These are phyloP conservation scores for Butorides virescens DNA, from an alignment of 2,113 vertebrate genomes.

Conservation along the genomic window DNA sequence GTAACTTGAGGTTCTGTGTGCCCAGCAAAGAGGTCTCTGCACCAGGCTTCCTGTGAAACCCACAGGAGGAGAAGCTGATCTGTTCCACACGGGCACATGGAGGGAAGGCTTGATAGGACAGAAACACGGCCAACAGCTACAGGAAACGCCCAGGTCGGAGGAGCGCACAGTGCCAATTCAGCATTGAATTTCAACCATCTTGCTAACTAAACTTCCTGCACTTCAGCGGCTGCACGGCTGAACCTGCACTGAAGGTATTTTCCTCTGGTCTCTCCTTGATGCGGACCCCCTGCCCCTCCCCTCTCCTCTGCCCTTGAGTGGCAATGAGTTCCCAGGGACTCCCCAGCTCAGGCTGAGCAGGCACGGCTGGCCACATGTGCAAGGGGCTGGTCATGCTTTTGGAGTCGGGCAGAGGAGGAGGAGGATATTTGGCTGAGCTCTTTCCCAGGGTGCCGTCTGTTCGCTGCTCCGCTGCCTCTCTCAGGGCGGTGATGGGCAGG, in stretches of 20 bases:
- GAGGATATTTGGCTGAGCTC: not conserved
- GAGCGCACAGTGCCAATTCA: not conserved
- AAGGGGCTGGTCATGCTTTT: not conserved
- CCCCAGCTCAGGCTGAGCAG: not conserved
- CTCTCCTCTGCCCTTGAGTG: fast-evolving
- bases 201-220: not conserved
- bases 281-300: not conserved
- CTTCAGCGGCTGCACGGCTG: not conserved
- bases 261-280: not conserved
- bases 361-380: fast-evolving
- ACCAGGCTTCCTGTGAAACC: not conserved
- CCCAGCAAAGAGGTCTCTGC: not conserved
- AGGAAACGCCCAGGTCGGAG: not conserved
- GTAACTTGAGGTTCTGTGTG: not conserved
- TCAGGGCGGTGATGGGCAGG: not conserved
- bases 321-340: not conserved
- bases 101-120: not conserved
- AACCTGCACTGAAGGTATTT: not conserved
- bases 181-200: not conserved
- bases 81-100: not conserved
- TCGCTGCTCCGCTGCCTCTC: not conserved
- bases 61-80: not conserved
- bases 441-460: fast-evolving
- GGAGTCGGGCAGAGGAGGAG: fast-evolving
- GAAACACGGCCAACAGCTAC: not conserved